These are phyloP conservation scores for Semnornis frantzii DNA, from an alignment of 2,113 vertebrate genomes.

Conservation along the genomic window DNA sequence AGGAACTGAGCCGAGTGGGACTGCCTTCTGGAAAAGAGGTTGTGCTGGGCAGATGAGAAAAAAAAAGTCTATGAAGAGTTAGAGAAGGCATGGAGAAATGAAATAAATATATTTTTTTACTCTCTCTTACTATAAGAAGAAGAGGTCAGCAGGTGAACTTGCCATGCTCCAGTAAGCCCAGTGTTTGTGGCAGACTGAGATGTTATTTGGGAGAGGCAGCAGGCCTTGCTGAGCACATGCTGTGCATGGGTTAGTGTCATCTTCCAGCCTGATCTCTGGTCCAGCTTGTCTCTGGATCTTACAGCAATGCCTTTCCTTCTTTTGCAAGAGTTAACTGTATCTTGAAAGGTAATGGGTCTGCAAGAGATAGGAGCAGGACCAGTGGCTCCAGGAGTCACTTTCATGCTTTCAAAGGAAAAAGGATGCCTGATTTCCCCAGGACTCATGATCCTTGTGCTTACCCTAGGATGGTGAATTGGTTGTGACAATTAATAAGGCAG, in stretches of 20 bases:
- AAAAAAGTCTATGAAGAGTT: not conserved
- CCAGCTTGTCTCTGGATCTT: not conserved
- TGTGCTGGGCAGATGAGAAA: not conserved
- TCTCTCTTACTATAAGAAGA: not conserved
- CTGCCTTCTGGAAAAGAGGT: not conserved
- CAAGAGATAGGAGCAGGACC: not conserved
- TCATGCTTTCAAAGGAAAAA: not conserved
- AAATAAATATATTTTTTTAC: not conserved
- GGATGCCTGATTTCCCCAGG: not conserved
- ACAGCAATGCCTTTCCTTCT: not conserved
- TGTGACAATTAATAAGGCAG: no score
- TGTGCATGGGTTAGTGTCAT: not conserved
- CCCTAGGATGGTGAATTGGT: no score
- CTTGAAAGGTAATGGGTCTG: not conserved
- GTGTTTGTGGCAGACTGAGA: not conserved
- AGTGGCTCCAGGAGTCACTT: not conserved
- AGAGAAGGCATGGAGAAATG: not conserved
- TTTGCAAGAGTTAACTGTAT: not conserved
- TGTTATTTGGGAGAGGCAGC: not conserved
- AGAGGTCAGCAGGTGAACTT: not conserved
- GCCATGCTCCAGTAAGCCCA: not conserved
- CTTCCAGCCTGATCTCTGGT: not conserved
- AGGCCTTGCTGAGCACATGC: not conserved
- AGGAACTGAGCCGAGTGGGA: not conserved
- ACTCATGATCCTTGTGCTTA: rapidly evolving